Conservation (phyloP, 2,888 invertebrate genomes). For the Lamellibrachia columna region DNA sequence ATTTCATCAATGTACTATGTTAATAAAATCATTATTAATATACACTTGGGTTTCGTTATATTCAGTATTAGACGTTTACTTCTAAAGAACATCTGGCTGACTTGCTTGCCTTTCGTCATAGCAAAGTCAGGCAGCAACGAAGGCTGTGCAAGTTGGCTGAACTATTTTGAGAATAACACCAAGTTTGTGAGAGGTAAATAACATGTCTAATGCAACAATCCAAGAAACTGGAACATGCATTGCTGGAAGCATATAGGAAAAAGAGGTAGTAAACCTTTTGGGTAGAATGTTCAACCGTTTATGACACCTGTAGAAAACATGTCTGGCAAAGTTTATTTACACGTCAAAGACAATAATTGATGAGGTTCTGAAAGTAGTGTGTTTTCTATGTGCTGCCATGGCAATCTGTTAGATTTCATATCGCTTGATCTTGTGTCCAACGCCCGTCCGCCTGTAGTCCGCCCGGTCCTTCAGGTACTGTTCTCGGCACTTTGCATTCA, state of each 20-base stretch:
- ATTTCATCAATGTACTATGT: background rate
- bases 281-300: background rate
- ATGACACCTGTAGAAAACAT: background rate
- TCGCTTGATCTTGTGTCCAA: background rate
- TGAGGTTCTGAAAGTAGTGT: background rate
- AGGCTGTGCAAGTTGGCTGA: too few species aligned
- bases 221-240: too few species aligned
- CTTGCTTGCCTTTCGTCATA: too few species aligned
- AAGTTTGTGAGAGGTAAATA: too few species aligned
- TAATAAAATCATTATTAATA: background rate
- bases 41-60: background rate
- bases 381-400: background rate
- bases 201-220: too few species aligned
- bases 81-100: too few species aligned
- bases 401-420: background rate
- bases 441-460: conserved; percentile 83
- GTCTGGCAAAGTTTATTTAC: background rate
- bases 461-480: conserved; percentile 84
- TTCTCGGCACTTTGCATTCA: conserved; percentile 59
- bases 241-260: background rate
- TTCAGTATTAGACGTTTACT: background rate
- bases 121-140: too few species aligned
- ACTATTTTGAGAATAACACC: too few species aligned
- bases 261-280: background rate
- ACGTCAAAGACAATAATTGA: background rate